A percentile compares a stretch with the other conserved stretches of the same genome.
Conservation (phyloP, 2,113 vertebrate species). For the Apodemus sylvaticus region DNA sequence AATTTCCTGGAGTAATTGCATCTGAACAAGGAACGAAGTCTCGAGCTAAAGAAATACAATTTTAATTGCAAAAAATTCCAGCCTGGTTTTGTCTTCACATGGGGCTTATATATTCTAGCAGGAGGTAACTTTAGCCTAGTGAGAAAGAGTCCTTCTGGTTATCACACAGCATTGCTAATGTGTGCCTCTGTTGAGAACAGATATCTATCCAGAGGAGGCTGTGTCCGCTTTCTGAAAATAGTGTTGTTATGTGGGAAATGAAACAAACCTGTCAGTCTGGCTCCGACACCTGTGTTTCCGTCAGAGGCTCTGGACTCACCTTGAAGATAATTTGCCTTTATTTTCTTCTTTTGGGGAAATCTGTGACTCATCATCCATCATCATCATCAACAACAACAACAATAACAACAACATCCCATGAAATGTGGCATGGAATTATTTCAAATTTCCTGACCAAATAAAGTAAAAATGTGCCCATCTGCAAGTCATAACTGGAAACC, state of each 20-base stretch:
- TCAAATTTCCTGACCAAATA: conserved; percentile 35
- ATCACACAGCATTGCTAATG: background rate
- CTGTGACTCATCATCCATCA: background rate
- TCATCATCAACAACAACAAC: background rate
- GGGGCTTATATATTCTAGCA: background rate
- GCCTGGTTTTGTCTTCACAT: background rate
- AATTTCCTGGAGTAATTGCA: background rate
- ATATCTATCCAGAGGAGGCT: background rate
- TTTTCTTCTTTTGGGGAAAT: conserved; percentile 9
- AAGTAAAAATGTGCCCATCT: background rate
- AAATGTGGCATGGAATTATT: background rate
- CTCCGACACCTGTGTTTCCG: background rate
- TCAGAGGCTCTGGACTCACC: background rate
- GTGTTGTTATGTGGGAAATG: background rate
- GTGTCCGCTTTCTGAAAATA: background rate
- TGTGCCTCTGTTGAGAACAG: conserved; percentile 18
- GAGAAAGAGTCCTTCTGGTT: background rate
- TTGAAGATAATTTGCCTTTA: background rate
- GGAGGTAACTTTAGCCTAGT: background rate
- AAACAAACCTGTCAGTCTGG: background rate
- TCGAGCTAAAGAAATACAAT: background rate
- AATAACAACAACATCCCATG: background rate
- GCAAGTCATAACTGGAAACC: conserved; percentile 31
- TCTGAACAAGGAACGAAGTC: conserved; percentile 24
- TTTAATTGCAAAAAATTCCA: background rate